These are phyloP conservation scores for Pristionchus entomophagus DNA, from an alignment of 2,888 invertebrate species.

Conservation along the genomic window DNA sequence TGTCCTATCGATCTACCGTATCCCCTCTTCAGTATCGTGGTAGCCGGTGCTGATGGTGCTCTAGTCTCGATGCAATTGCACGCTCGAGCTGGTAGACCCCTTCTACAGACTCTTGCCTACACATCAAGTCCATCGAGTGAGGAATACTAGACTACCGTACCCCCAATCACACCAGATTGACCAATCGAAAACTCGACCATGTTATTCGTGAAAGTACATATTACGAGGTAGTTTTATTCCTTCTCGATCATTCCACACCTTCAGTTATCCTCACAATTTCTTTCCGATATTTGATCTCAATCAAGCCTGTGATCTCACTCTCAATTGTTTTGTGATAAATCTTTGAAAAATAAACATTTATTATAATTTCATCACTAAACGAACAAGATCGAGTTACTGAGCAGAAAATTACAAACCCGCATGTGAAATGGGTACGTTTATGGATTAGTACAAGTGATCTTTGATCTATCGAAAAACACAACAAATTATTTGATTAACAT, in stretches of 20 bases:
- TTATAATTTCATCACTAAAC: neutral
- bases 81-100: slow-evolving; percentile 46
- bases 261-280: neutral
- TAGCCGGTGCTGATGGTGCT: slow-evolving; percentile 45
- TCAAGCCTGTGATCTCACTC: slow-evolving; percentile 19
- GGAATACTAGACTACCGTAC: slow-evolving; percentile 19
- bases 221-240: neutral
- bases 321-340: neutral
- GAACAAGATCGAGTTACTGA: neutral
- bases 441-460: slow-evolving; percentile 22
- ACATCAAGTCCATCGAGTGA: slow-evolving; percentile 18
- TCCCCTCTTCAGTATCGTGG: slow-evolving; percentile 42
- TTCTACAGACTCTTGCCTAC: slow-evolving; percentile 42
- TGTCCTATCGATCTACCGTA: neutral
- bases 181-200: no score
- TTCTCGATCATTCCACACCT: neutral
- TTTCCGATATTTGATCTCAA: slow-evolving; percentile 7
- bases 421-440: neutral
- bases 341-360: slow-evolving; percentile 1
- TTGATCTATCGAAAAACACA: slow-evolving; percentile 12
- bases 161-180: no score
- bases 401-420: slow-evolving; percentile 4
- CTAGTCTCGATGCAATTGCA: slow-evolving; percentile 49
- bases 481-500: neutral
- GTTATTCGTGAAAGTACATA: no score